phyloP scores from a whole-genome alignment of 2,888 invertebrate species.

The Copidosoma aretas region DNA sequence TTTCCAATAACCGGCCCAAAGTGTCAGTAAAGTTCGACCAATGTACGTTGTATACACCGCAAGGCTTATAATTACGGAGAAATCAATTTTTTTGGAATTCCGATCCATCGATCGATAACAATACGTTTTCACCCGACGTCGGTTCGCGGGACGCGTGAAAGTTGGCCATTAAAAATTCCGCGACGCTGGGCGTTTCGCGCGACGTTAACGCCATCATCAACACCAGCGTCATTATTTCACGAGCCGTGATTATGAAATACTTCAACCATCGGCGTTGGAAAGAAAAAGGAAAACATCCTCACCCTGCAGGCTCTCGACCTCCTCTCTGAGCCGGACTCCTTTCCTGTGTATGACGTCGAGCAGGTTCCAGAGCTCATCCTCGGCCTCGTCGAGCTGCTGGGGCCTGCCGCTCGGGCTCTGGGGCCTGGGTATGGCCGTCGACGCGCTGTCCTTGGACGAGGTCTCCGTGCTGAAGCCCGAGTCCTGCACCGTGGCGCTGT shows the following conservation, averaged over 20 bases:
- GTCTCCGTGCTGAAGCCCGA: constrained; percentile 92
- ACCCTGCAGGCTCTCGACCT: constrained; percentile 72
- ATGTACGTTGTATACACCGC: no score
- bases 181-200: no score
- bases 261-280: background rate
- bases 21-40: no score
- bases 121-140: constrained; percentile 14
- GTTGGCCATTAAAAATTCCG: background rate
- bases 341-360: constrained; percentile 86
- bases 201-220: background rate
- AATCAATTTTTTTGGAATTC: constrained; percentile 7
- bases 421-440: constrained; percentile 65
- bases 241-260: background rate
- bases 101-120: constrained; percentile 17
- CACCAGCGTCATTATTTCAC: no score
- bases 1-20: no score
- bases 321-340: constrained; percentile 74
- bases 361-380: constrained; percentile 85
- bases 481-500: constrained; percentile 75
- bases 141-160: constrained; percentile 11
- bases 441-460: constrained; percentile 79
- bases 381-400: constrained; percentile 65
- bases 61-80: constrained; percentile 24
- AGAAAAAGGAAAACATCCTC: constrained; percentile 34
- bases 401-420: constrained; percentile 56